Conservation (phyloP, 2,888 invertebrate species). For the Tenthredo distinguenda region DNA sequence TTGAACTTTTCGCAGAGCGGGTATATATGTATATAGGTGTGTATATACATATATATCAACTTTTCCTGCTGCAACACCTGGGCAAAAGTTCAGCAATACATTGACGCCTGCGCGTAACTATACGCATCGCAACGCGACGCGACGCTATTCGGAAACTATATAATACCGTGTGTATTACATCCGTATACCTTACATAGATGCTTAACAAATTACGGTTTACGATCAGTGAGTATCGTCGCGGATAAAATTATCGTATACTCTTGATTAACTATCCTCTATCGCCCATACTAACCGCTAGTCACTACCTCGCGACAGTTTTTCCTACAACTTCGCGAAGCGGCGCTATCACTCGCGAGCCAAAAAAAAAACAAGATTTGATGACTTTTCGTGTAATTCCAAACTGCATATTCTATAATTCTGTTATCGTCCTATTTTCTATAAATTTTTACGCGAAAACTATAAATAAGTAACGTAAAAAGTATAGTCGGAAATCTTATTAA, state of each 20-base stretch:
- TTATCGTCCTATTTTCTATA: neutral
- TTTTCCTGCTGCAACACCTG: conserved; percentile 33
- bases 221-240: neutral
- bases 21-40: neutral
- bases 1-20: conserved; percentile 19
- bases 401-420: neutral
- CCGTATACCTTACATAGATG: neutral
- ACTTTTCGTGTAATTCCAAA: neutral
- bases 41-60: neutral
- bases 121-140: neutral
- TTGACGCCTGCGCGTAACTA: conserved; percentile 33
- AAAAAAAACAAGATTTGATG: neutral
- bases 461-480: neutral
- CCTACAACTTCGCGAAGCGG: neutral
- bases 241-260: neutral
- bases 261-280: neutral
- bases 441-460: neutral
- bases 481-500: neutral
- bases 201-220: neutral
- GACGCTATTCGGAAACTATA: neutral
- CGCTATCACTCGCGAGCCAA: neutral
- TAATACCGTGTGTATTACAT: neutral
- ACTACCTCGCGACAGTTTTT: neutral
- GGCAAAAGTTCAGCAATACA: conserved; percentile 49
- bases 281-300: neutral